Conservation (phyloP, 2,797 vertebrate genomes). For the Sebastes matsubarae region DNA sequence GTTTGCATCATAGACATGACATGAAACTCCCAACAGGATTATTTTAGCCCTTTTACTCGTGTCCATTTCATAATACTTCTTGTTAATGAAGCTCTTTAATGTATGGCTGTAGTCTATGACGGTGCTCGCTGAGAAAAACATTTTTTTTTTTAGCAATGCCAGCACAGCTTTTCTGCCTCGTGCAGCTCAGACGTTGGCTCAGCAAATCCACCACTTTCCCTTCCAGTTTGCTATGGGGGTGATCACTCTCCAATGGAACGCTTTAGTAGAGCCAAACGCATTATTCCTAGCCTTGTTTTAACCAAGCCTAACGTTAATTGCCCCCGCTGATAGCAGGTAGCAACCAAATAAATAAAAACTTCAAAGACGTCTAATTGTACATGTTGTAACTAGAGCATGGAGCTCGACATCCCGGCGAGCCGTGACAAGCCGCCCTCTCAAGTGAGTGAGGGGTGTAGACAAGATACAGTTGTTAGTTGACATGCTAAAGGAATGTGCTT, state of each 20-base stretch:
- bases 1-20: conserved; percentile 60
- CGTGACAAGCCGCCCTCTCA: conserved; percentile 47
- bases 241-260: conserved; percentile 8
- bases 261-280: conserved; percentile 22
- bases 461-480: conserved; percentile 76
- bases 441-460: conserved; percentile 58
- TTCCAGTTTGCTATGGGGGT: conserved; percentile 12
- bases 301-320: conserved; percentile 31
- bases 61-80: conserved; percentile 35
- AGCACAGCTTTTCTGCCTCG: conserved; percentile 14
- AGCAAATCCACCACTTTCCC: conserved; percentile 11
- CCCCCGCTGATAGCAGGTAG: conserved; percentile 15
- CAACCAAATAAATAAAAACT: neutral
- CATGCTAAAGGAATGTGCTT: conserved; percentile 75
- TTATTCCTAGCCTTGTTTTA: conserved; percentile 38
- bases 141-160: neutral
- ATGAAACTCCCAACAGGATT: conserved; percentile 63
- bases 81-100: conserved; percentile 62
- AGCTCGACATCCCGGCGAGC: conserved; percentile 25
- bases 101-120: conserved; percentile 19
- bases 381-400: conserved; percentile 27
- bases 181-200: conserved; percentile 1
- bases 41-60: conserved; percentile 55
- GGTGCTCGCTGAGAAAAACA: neutral
- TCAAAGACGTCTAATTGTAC: conserved; percentile 42